A percentile compares a stretch with the other conserved stretches of the same genome.
These are phyloP conservation scores for Ispidina lecontei DNA, from an alignment of 2,797 vertebrate species.

Conservation along the genomic window DNA sequence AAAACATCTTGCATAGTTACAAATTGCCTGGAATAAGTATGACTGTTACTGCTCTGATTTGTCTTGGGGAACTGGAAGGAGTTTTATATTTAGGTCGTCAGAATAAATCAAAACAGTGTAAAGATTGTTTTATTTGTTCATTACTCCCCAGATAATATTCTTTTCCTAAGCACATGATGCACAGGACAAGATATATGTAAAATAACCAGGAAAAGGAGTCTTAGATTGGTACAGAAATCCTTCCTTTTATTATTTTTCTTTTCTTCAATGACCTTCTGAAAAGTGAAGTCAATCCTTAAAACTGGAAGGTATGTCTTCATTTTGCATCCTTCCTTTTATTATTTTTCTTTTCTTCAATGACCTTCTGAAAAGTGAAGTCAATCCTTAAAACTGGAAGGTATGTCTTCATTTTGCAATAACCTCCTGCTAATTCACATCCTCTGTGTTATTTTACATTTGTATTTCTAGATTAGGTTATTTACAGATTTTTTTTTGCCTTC, in stretches of 20 bases:
- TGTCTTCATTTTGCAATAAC: not conserved
- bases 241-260: too few species aligned
- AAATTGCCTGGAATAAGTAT: conserved; percentile 26
- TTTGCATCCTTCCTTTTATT: not conserved
- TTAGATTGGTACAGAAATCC: not conserved
- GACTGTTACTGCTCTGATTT: not conserved
- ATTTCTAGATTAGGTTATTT: not conserved
- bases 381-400: not conserved
- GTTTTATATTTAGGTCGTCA: not conserved
- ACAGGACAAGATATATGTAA: not conserved
- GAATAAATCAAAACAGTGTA: not conserved
- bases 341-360: too few species aligned
- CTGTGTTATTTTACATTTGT: not conserved
- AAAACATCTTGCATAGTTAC: not conserved
- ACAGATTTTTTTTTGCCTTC: not conserved
- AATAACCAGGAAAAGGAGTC: not conserved
- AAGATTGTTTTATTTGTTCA: not conserved
- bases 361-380: not conserved
- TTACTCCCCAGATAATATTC: not conserved
- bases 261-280: not conserved
- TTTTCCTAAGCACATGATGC: not conserved
- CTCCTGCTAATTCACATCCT: not conserved
- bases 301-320: not conserved
- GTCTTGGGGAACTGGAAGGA: not conserved
- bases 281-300: not conserved